phyloP scores from a whole-genome alignment of 1,140 invertebrate genomes.

The Drosophila persimilis region DNA sequence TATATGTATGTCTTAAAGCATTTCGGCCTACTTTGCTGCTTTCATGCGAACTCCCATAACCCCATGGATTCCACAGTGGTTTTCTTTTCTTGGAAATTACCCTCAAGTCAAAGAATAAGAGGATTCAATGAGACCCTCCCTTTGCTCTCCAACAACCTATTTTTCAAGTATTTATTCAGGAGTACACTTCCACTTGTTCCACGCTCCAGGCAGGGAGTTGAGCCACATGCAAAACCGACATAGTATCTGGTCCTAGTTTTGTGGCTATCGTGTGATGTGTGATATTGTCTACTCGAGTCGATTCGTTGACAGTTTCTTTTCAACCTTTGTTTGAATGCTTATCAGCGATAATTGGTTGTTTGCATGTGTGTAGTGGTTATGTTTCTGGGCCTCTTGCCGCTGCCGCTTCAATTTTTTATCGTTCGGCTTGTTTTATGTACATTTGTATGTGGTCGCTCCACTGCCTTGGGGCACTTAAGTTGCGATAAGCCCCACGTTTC shows the following conservation, averaged over 20 bases:
- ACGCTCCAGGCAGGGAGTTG: no score
- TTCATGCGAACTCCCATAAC: background rate
- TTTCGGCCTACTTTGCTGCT: slow-evolving; percentile 2
- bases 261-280: no score
- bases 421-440: slow-evolving; percentile 28
- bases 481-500: slow-evolving; percentile 49
- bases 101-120: no score
- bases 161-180: no score
- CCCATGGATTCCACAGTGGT: no score
- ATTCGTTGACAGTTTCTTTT: background rate
- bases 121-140: background rate
- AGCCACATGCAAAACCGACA: no score
- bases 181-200: no score
- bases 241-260: no score
- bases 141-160: no score
- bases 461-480: slow-evolving; percentile 31
- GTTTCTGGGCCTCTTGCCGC: slow-evolving; percentile 2
- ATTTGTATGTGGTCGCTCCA: slow-evolving; percentile 1
- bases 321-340: slow-evolving; percentile 6
- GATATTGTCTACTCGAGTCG: no score
- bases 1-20: background rate
- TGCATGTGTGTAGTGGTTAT: slow-evolving; percentile 23
- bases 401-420: slow-evolving; percentile 35
- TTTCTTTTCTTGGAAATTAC: no score
- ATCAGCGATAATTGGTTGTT: slow-evolving; percentile 14